Evolutionary conservation across 2,888 invertebrate genomes (phyloP).

Genomic region (Diaprepes abbreviatus): DNA sequence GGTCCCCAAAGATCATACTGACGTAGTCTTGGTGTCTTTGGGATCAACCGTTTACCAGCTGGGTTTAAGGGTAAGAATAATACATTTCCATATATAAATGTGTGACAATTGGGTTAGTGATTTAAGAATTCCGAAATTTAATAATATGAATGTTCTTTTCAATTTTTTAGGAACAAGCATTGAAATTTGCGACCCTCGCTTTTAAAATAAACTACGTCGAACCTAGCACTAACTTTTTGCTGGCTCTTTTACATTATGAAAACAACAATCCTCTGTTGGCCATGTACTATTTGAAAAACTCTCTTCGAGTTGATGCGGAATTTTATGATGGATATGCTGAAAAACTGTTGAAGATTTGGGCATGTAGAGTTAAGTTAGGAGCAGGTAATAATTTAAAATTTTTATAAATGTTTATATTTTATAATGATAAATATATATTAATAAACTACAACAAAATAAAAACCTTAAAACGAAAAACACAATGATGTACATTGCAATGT

Average conservation of each 20-base stretch:
- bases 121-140: too few species aligned
- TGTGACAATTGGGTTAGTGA: too few species aligned
- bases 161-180: constrained; percentile 73
- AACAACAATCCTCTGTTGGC: constrained; percentile 75
- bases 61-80: constrained; percentile 67
- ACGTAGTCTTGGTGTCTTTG: constrained; percentile 78
- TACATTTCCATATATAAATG: too few species aligned
- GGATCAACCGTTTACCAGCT: constrained; percentile 78
- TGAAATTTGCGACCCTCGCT: constrained; percentile 74
- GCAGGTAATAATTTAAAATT: constrained; percentile 41
- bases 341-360: constrained; percentile 70
- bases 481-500: too few species aligned
- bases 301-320: constrained; percentile 71
- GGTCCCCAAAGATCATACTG: constrained; percentile 73
- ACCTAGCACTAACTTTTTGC: constrained; percentile 80
- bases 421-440: too few species aligned
- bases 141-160: too few species aligned
- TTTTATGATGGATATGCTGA: constrained; percentile 70
- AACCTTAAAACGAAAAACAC: too few species aligned
- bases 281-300: constrained; percentile 74
- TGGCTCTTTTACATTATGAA: constrained; percentile 76
- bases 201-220: constrained; percentile 75
- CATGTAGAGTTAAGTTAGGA: constrained; percentile 68
- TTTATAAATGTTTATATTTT: too few species aligned
- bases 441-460: too few species aligned